Percentiles rank a stretch among this genome's conserved stretches.
Evolutionary conservation across 2,888 invertebrate genomes (phyloP).

Genomic region (Sphaeridia pumilis): DNA sequence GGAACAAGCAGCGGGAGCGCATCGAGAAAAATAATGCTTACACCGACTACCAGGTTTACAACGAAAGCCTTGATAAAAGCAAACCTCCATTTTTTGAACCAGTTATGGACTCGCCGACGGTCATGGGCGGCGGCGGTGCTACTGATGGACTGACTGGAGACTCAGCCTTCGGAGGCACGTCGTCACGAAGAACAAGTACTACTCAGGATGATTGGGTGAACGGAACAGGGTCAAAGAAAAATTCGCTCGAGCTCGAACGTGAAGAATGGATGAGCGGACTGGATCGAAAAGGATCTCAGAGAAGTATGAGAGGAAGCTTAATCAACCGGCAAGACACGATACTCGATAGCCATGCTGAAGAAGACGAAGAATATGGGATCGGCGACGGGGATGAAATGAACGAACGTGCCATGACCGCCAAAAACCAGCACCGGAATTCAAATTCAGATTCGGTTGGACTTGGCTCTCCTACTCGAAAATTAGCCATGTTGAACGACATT

Average conservation of each 20-base stretch:
- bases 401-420: constrained; percentile 1
- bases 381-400: constrained; percentile 15
- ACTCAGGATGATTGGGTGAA: constrained; percentile 22
- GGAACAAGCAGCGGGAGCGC: constrained; percentile 34
- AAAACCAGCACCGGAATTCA: not conserved
- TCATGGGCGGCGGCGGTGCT: not conserved
- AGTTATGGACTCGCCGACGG: not conserved
- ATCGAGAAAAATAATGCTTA: constrained; percentile 31
- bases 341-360: constrained; percentile 19
- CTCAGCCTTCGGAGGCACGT: too few relatives aligned
- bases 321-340: constrained; percentile 24
- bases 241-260: constrained; percentile 25
- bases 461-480: constrained; percentile 6
- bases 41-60: constrained; percentile 27
- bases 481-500: constrained; percentile 11
- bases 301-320: constrained; percentile 23
- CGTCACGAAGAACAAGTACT: constrained; percentile 20
- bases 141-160: too few relatives aligned
- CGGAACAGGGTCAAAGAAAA: constrained; percentile 19
- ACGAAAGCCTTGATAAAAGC: constrained; percentile 5
- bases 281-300: constrained; percentile 23
- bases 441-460: constrained; percentile 4
- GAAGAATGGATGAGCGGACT: constrained; percentile 34
- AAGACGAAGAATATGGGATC: constrained; percentile 14
- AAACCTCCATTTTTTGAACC: constrained; percentile 12